Conservation (phyloP, 1,140 invertebrate genomes). For the Macrobrachium nipponense region DNA sequence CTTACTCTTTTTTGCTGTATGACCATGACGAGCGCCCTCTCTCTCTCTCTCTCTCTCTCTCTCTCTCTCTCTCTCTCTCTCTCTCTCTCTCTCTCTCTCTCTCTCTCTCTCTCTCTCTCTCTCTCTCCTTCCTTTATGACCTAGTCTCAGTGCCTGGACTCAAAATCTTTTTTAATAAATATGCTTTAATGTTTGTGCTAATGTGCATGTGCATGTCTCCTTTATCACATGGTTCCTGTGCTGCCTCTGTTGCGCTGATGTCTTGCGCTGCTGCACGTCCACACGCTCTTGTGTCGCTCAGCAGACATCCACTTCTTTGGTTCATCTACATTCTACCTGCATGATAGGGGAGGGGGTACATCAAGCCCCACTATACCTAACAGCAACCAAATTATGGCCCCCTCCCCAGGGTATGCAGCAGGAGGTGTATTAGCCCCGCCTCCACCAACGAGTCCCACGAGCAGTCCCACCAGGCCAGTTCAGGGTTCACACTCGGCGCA, state of each 20-base stretch:
- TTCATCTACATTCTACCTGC: conserved; percentile 49
- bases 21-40: background rate
- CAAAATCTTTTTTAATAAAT: too few species aligned
- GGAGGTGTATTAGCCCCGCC: conserved; percentile 55
- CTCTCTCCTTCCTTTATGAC: too few species aligned
- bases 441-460: conserved; percentile 68
- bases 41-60: background rate
- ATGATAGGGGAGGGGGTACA: conserved; percentile 34
- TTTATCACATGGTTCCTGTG: conserved; percentile 45
- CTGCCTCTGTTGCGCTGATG: conserved; percentile 8
- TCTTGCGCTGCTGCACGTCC: conserved; percentile 3
- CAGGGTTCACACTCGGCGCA: conserved; percentile 75
- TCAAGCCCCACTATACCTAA: conserved; percentile 43
- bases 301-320: conserved; percentile 55
- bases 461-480: conserved; percentile 72
- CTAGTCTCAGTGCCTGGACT: too few species aligned
- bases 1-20: background rate
- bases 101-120: background rate
- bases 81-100: background rate
- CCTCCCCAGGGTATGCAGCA: conserved; percentile 48
- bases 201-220: conserved; percentile 59
- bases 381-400: conserved; percentile 27
- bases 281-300: background rate
- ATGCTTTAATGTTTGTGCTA: conserved; percentile 27
- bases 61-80: background rate